phyloP scores from a whole-genome alignment of 2,888 invertebrate genomes.

The Cataglyphis livida region DNA sequence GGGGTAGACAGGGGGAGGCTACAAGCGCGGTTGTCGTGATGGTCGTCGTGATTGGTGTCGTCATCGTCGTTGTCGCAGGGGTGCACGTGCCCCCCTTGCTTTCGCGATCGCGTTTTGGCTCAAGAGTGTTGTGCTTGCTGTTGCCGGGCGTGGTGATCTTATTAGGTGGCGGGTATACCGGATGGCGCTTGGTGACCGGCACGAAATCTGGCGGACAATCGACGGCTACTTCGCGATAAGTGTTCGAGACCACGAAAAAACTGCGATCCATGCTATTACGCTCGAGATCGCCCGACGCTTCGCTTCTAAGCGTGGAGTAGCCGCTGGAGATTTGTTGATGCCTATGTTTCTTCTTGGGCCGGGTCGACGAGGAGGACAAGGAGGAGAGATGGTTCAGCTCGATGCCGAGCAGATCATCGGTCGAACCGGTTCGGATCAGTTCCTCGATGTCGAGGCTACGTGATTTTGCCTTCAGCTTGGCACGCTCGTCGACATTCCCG shows the following conservation, averaged over 20 bases:
- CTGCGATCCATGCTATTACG: constrained; percentile 62
- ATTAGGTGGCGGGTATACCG: constrained; percentile 84
- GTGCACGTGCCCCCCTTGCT: constrained; percentile 55
- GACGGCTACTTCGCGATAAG: constrained; percentile 83
- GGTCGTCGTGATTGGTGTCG: constrained; percentile 3
- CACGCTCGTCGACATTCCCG: constrained; percentile 51
- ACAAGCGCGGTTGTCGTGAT: constrained; percentile 23
- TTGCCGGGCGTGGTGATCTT: constrained; percentile 70
- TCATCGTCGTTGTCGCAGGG: constrained; percentile 20
- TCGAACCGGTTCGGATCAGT: constrained; percentile 78
- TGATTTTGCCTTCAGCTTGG: constrained; percentile 65
- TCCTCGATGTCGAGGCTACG: constrained; percentile 77
- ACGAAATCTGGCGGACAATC: constrained; percentile 84
- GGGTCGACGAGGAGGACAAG: constrained; percentile 63
- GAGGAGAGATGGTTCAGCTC: constrained; percentile 65
- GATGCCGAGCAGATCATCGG: constrained; percentile 78
- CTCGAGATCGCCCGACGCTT: constrained; percentile 79
- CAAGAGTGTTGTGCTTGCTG: constrained; percentile 76
- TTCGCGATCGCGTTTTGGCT: constrained; percentile 66
- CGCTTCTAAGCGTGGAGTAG: constrained; percentile 83
- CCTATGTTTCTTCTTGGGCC: constrained; percentile 78
- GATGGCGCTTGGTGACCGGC: constrained; percentile 83
- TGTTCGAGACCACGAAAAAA: constrained; percentile 78
- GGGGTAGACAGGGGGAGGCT: constrained; percentile 58
- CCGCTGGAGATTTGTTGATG: constrained; percentile 82